A percentile compares a stretch with the other conserved stretches of the same genome.
Conservation (phyloP, 1,140 invertebrate species). For the Stegodyphus mimosarum region DNA sequence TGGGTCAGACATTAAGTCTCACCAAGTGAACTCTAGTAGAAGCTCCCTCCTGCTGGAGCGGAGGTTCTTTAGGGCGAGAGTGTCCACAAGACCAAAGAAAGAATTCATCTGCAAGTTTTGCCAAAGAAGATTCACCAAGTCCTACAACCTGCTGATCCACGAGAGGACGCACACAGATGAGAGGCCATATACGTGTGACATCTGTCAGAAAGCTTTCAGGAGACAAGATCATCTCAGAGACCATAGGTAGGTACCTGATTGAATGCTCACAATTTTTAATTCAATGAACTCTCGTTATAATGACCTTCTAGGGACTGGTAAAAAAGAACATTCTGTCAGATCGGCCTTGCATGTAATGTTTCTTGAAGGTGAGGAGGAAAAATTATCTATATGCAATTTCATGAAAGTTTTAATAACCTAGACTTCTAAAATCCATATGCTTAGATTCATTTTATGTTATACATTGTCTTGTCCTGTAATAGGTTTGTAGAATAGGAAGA, state of each 20-base stretch:
- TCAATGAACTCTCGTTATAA: no score
- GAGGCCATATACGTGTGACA: constrained; percentile 96
- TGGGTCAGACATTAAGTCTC: neutral
- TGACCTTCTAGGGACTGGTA: no score
- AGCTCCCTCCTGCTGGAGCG: constrained; percentile 17
- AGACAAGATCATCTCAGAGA: constrained; percentile 95
- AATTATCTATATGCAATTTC: no score
- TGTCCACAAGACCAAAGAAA: constrained; percentile 84
- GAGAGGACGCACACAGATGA: constrained; percentile 98
- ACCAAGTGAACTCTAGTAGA: neutral
- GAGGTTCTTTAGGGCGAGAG: constrained; percentile 27
- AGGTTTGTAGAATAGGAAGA: no score
- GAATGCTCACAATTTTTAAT: no score
- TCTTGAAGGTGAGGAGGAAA: no score
- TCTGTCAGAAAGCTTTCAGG: constrained; percentile 98
- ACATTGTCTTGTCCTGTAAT: no score
- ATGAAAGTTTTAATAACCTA: no score
- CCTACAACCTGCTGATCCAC: constrained; percentile 97
- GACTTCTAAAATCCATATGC: no score
- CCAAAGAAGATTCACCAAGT: constrained; percentile 96
- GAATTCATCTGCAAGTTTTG: constrained; percentile 99
- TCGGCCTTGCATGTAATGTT: no score
- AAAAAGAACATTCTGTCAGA: no score
- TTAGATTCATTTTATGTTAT: no score
- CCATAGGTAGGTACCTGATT: constrained; percentile 80